Conservation (phyloP, 2,888 invertebrate genomes). For the Tridacna crocea region DNA sequence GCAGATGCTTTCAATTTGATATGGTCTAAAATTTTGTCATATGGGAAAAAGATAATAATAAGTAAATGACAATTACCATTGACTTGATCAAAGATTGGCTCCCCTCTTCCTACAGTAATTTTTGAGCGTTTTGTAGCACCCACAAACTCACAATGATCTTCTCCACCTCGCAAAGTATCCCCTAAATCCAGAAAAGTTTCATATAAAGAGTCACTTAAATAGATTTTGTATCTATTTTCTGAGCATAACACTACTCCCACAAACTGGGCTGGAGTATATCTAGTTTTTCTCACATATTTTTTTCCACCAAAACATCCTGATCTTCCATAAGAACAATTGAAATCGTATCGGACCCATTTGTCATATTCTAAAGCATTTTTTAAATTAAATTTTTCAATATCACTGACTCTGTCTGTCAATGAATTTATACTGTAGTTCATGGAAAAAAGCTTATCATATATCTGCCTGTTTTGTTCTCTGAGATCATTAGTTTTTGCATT, state of each 20-base stretch:
- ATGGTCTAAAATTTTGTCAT: too few species aligned
- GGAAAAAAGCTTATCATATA: constrained; percentile 20
- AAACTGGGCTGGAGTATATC: constrained; percentile 34
- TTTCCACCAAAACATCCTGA: constrained; percentile 69
- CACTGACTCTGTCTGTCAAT: constrained; percentile 18
- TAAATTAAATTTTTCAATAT: constrained; percentile 32
- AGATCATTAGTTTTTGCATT: constrained; percentile 38
- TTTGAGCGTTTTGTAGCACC: constrained; percentile 52
- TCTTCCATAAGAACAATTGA: constrained; percentile 62
- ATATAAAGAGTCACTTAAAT: constrained; percentile 68
- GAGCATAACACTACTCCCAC: constrained; percentile 79
- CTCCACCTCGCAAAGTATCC: constrained; percentile 71
- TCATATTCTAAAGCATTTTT: constrained; percentile 54
- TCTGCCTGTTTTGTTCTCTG: constrained; percentile 35
- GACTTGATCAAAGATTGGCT: background rate
- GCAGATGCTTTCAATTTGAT: too few species aligned
- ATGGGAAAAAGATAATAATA: too few species aligned
- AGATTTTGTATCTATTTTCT: constrained; percentile 74
- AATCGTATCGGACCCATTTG: constrained; percentile 72
- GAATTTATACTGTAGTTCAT: constrained; percentile 29
- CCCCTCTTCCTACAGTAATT: constrained; percentile 47
- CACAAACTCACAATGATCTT: constrained; percentile 81
- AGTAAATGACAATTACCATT: background rate
- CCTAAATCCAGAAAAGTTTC: constrained; percentile 76
- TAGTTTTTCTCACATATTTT: constrained; percentile 66